Evolutionary conservation across 1,140 invertebrate species (phyloP), one percentile per base, ranked within the genome.

Genomic region (Brachionus paranguensis): DNA sequence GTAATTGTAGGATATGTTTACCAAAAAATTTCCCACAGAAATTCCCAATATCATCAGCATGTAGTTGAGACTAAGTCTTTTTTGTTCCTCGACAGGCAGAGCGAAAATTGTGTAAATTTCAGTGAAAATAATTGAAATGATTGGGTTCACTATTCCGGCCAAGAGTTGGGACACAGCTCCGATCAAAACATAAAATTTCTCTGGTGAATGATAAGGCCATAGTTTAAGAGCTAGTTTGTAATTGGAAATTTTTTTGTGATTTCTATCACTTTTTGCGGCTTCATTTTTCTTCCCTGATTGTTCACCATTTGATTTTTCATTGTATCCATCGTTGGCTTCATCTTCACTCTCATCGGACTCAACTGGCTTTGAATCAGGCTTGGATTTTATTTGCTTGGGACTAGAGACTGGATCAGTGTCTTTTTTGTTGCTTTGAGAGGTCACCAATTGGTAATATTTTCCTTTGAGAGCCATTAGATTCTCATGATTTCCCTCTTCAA

Each of bases 401-500:
- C 17, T 60, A 20, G 53, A 17, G 20, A 60, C 20, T 24, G 6
- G 8, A 65, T 55, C 24, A 27, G 6, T 11, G 20, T 55, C 37
- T 78, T 78, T 27, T 55, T 78, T 6, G 27, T 20, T 76, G 10
- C 20, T 68, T 37, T 60, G 68, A n/a, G 50, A 55, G 10, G 29
- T 84, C 3, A 76, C 29, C 24, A 84, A 70, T 20, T 81, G 24
- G 74, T 85, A 85, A 60, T 86, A 86, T 24, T 85, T 47, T 11
- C 86, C 86, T 29, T 84, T 74, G 5, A 72, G 33, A 2, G 33
- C 72, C 76, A 89, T 64, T 10, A 92, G 86, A 76, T 91, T 87
- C 11, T 89, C 87, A 85, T 91, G 92, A 20, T 86, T 88, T 50
- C 91, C 91, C 29, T 88, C 84, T 87, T 92, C 91, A 1, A 88